A percentile compares a stretch with the other conserved stretches of the same genome.
Evolutionary conservation across 2,113 vertebrate species (phyloP).

Genomic region (Tragelaphus imberbis): DNA sequence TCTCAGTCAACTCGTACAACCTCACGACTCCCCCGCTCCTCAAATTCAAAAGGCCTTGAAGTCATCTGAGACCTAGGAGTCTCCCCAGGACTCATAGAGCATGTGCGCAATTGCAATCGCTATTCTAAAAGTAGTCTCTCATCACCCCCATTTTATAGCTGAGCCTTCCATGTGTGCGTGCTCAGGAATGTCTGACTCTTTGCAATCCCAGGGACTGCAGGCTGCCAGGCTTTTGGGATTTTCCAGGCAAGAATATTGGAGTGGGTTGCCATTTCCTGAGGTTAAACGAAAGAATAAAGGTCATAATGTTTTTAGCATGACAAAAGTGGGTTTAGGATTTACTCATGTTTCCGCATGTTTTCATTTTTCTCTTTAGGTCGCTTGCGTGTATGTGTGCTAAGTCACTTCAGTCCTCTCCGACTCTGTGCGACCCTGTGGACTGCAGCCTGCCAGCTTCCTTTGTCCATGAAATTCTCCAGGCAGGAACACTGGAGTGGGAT

Average conservation of each 20-base stretch:
- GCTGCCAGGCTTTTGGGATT: background rate
- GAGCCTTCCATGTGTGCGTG: background rate
- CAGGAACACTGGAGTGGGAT: background rate
- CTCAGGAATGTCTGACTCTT: background rate
- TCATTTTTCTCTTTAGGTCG: background rate
- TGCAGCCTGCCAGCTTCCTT: background rate
- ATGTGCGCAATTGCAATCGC: rapidly evolving
- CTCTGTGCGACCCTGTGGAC: background rate
- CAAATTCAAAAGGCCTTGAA: background rate
- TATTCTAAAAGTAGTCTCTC: background rate
- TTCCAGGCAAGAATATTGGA: background rate
- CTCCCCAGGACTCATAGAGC: background rate
- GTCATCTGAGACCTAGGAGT: background rate
- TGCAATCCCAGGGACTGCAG: background rate
- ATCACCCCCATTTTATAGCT: background rate
- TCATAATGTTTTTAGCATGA: background rate
- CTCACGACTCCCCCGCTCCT: background rate
- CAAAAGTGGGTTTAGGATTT: background rate
- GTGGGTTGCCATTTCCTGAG: background rate
- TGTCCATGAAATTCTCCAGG: background rate
- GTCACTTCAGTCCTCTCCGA: background rate
- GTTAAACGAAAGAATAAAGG: background rate
- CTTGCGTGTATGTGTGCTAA: background rate
- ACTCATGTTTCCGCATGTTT: background rate
- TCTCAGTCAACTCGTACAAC: background rate